A percentile compares a stretch with the other conserved stretches of the same genome.
Conservation (phyloP, 2,888 invertebrate species). For the Pyralis farinalis region DNA sequence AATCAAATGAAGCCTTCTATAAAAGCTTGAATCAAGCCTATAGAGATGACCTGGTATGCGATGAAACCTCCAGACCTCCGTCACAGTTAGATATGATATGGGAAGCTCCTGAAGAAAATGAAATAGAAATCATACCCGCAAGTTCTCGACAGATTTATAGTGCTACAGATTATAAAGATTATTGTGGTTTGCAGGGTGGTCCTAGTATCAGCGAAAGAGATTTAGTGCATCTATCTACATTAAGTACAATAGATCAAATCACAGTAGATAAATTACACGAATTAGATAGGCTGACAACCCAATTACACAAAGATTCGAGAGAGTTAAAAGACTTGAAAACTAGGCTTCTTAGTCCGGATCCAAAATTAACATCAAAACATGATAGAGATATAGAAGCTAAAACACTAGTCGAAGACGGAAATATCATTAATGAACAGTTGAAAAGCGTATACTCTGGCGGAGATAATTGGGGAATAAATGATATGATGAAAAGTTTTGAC, state of each 20-base stretch:
- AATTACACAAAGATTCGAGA: slow-evolving; percentile 89
- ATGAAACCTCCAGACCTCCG: slow-evolving; percentile 82
- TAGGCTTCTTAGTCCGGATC: slow-evolving; percentile 85
- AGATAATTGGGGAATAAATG: slow-evolving; percentile 86
- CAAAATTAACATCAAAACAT: slow-evolving; percentile 60
- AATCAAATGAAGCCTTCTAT: slow-evolving; percentile 93
- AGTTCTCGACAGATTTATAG: slow-evolving; percentile 85
- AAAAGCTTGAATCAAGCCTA: slow-evolving; percentile 93
- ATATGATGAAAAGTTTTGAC: slow-evolving; percentile 83
- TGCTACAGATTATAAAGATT: slow-evolving; percentile 89
- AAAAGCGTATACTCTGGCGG: slow-evolving; percentile 84
- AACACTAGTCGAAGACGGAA: slow-evolving; percentile 82
- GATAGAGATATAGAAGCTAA: slow-evolving; percentile 82
- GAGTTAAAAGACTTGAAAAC: slow-evolving; percentile 88
- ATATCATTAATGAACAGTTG: slow-evolving; percentile 85
- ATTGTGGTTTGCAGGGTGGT: slow-evolving; percentile 84
- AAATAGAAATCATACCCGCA: slow-evolving; percentile 77
- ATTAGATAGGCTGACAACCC: slow-evolving; percentile 87
- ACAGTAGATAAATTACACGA: slow-evolving; percentile 90
- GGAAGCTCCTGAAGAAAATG: slow-evolving; percentile 90
- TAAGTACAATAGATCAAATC: slow-evolving; percentile 89
- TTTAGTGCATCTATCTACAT: slow-evolving; percentile 86
- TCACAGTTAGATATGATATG: slow-evolving; percentile 93
- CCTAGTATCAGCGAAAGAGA: slow-evolving; percentile 90
- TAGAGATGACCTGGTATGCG: slow-evolving; percentile 87